phyloP scores from a whole-genome alignment of 2,797 vertebrate genomes.

The Amblyraja radiata region DNA sequence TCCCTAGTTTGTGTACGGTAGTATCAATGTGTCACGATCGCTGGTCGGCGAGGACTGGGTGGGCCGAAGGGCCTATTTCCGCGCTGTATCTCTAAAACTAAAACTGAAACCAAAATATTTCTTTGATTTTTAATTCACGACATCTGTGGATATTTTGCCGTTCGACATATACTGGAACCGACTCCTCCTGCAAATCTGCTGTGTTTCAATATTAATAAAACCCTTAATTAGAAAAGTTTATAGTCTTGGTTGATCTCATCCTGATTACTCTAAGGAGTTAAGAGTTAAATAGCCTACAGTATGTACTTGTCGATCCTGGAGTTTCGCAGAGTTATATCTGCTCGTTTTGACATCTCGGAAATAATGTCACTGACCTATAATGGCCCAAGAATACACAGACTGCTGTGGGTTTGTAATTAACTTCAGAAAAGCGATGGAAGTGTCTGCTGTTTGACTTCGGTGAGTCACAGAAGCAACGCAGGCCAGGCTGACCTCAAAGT shows the following conservation, averaged over 20 bases:
- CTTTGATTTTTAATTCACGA: no score
- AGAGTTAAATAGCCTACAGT: background rate
- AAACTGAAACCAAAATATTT: no score
- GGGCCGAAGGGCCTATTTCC: no score
- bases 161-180: background rate
- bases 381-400: slow-evolving; percentile 2
- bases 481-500: background rate
- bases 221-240: background rate
- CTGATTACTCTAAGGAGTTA: background rate
- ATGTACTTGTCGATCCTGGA: background rate
- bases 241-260: background rate
- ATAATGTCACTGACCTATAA: background rate
- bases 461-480: background rate
- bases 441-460: background rate
- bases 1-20: no score
- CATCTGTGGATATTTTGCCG: no score
- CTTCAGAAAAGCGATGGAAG: background rate
- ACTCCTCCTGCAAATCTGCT: background rate
- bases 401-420: slow-evolving; percentile 16
- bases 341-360: background rate
- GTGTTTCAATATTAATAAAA: background rate
- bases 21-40: no score
- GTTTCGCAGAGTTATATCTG: background rate
- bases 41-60: no score
- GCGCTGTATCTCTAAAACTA: no score